Conservation (phyloP, 2,797 vertebrate species). For the Spinus pinus region DNA sequence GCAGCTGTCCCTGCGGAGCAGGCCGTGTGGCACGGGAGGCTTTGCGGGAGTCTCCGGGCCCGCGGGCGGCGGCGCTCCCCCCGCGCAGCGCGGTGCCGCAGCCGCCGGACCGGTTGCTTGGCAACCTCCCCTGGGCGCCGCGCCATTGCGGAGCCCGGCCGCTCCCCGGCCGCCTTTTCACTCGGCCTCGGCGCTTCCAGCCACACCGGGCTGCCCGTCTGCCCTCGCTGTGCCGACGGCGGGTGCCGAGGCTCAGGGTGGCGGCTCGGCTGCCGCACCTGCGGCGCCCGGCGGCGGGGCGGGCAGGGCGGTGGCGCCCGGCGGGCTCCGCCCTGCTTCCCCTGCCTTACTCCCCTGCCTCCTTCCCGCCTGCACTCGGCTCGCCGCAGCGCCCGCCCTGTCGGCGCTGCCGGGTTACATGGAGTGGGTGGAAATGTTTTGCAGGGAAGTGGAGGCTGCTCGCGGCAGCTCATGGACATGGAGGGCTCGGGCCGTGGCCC, state of each 20-base stretch:
- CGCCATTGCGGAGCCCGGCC: slow-evolving; percentile 6
- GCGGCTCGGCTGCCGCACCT: neutral
- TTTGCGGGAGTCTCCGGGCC: neutral
- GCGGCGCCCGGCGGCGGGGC: neutral
- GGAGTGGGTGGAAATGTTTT: neutral
- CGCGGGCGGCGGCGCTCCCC: neutral
- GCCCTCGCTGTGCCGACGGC: rapidly evolving
- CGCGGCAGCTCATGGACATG: neutral
- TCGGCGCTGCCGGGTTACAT: rapidly evolving
- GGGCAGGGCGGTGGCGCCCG: neutral
- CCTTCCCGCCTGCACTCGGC: rapidly evolving
- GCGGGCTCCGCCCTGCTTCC: neutral
- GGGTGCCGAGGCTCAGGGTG: neutral
- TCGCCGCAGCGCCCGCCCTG: neutral
- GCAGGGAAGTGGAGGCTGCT: neutral
- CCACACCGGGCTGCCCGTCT: neutral
- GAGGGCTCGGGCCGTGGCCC: neutral
- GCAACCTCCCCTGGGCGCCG: slow-evolving; percentile 26
- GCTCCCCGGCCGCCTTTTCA: neutral
- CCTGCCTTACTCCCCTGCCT: neutral
- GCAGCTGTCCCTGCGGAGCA: neutral
- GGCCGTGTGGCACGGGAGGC: neutral
- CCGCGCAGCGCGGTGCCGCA: slow-evolving; percentile 15
- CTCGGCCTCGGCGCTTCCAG: neutral
- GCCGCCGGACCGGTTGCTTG: slow-evolving; percentile 36